Evolutionary conservation across 2,888 invertebrate species (phyloP).

Genomic region (Coelogynopora nodosa): DNA sequence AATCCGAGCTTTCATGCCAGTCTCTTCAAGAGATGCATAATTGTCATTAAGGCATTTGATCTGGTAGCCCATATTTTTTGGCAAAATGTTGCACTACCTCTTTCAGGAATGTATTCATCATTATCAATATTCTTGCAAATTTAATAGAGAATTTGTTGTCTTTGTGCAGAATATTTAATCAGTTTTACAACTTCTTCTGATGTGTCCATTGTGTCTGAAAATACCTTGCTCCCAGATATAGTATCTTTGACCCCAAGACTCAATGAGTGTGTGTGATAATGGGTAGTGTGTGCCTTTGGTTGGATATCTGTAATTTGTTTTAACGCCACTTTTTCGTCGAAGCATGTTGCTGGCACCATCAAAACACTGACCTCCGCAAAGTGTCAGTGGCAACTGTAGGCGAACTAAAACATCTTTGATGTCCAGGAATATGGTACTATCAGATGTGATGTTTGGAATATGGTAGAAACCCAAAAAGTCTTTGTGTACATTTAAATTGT

Average conservation of each 20-base stretch:
- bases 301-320: not conserved
- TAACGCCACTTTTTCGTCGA: not conserved
- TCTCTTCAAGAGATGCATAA: conserved; percentile 18
- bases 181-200: conserved; percentile 23
- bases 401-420: conserved; percentile 24
- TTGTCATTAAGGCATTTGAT: conserved; percentile 27
- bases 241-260: not conserved
- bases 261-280: not conserved
- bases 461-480: not conserved
- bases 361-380: conserved; percentile 8
- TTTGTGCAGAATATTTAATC: conserved; percentile 16
- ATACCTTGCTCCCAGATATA: conserved; percentile 24
- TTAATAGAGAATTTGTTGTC: conserved; percentile 11
- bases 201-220: conserved; percentile 10
- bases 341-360: conserved; percentile 16
- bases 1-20: conserved; percentile 7
- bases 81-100: not conserved
- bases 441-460: not conserved
- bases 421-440: not conserved
- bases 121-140: conserved; percentile 22
- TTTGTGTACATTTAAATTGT: not conserved
- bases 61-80: not conserved
- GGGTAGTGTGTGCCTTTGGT: not conserved
- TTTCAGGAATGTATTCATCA: conserved; percentile 18
- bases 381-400: not conserved